Base-by-base conservation (phyloP, 1,140 invertebrate genomes). In the Caenorhabditis brenneri region DNA sequence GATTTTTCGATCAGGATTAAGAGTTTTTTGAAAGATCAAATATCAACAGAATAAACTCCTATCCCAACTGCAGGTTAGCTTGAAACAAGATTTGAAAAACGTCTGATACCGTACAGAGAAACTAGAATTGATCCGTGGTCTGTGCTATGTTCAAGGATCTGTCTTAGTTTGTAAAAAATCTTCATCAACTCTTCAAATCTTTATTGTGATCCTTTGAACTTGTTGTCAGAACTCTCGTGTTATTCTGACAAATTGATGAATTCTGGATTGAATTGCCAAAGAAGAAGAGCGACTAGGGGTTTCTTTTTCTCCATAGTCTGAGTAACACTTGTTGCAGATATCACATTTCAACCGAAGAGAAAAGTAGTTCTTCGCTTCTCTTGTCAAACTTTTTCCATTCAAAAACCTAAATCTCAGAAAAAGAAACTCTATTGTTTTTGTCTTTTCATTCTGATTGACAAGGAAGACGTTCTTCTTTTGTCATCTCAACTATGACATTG, bases 251-350 rank as follows among this genome's bases (percentile, higher is more conserved):
- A 24, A 9, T 42, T 74, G 36, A 74, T 42, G 36, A 74, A 74
- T 74, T 24, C 58, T 19, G 58, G 19, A 36, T 74, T 65, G 22
- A 12, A 10, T 27, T 36, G 7, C 15, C 58, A 7, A 19, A 33
- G 19, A 27, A 65, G 24, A n/a, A 36, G 31, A n/a, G 31, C 16
- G 24, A 65, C 7, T 10, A 65, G 36, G 16, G 19, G 31, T 22
- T 29, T 5, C 58, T 36, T 6, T 65, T 65, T 33, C 55, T 65
- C 31, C 31, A 65, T 74, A 74, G 36, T 42, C 65, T 42, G 36
- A 58, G 65, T 65, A 65, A 74, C 65, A 74, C 65, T 74, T 74
- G 65, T 39, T 74, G 65, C 5, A 9, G 29, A 74, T 74, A 74
- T 74, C 65, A 74, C 65, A 74, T 74, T 74, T 42, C 65, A 74